A percentile compares a stretch with the other conserved stretches of the same genome.
These are phyloP conservation scores for Noturus placidus DNA, from an alignment of 2,113 vertebrate species.

Conservation along the genomic window DNA sequence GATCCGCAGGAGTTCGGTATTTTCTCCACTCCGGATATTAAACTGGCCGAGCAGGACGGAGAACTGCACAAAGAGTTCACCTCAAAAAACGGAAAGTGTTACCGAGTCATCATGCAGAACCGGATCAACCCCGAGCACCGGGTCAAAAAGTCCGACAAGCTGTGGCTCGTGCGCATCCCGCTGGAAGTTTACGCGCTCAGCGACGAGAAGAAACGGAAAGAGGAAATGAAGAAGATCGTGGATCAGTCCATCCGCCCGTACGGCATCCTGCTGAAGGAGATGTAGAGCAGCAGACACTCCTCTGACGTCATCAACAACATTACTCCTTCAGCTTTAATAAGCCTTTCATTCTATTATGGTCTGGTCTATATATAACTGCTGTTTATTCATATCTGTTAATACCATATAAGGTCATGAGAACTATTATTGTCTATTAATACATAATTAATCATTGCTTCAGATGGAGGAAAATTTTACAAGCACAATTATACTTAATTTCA, in stretches of 20 bases:
- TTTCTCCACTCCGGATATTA: slow-evolving; percentile 42
- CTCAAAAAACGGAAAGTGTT: slow-evolving; percentile 21
- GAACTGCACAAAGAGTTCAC: slow-evolving; percentile 23
- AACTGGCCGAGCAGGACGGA: background rate
- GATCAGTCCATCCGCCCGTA: slow-evolving; percentile 33
- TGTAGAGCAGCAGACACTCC: background rate
- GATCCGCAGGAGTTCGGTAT: slow-evolving; percentile 28
- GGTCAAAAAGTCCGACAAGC: background rate
- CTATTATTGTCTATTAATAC: background rate
- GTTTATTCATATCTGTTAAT: background rate
- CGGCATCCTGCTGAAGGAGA: slow-evolving; percentile 31
- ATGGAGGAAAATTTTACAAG: background rate
- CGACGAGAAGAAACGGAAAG: background rate
- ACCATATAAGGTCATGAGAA: background rate
- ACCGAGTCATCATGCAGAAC: slow-evolving; percentile 39
- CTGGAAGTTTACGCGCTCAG: background rate
- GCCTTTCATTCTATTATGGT: background rate
- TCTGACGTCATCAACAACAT: background rate
- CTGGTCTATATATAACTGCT: too few species aligned
- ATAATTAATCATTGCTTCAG: background rate
- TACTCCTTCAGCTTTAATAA: background rate
- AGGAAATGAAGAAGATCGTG: slow-evolving; percentile 10
- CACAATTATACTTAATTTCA: background rate
- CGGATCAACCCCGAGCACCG: slow-evolving; percentile 32
- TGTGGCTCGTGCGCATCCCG: slow-evolving; percentile 33